Evolutionary conservation across 2,888 invertebrate species (phyloP).

Genomic region (Hirtodrosophila confusa): DNA sequence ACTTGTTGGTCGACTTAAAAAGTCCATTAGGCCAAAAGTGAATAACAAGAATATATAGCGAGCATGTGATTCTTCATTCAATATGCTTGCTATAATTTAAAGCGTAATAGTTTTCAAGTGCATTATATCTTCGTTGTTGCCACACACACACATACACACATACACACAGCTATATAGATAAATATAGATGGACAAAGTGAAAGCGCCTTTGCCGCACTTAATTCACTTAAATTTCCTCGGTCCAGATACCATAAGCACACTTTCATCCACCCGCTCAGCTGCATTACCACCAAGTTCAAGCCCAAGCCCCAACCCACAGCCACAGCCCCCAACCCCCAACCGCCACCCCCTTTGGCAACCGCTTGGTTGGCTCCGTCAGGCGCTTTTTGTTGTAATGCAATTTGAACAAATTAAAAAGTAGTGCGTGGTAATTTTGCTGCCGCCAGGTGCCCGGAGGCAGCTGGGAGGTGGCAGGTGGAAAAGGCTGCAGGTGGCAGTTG

Average conservation of each 20-base stretch:
- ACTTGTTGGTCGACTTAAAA: too few species aligned
- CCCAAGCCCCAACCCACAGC: background rate
- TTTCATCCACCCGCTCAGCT: constrained; percentile 15
- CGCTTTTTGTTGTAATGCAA: constrained; percentile 57
- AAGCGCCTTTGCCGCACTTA: constrained; percentile 51
- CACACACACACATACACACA: constrained; percentile 1
- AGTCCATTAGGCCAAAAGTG: too few species aligned
- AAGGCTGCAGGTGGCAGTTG: background rate
- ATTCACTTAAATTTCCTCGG: constrained; percentile 62
- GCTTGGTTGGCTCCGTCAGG: constrained; percentile 14
- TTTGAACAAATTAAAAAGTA: constrained; percentile 75
- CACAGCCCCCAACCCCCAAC: background rate
- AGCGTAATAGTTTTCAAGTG: constrained; percentile 1
- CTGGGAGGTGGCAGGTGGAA: background rate
- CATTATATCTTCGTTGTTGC: background rate
- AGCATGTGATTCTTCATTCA: too few species aligned
- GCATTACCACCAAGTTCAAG: background rate
- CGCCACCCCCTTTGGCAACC: background rate
- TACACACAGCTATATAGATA: background rate
- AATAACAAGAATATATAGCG: too few species aligned
- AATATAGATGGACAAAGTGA: constrained; percentile 1
- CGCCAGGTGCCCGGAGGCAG: constrained; percentile 16
- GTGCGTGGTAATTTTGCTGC: constrained; percentile 54
- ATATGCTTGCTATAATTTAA: background rate
- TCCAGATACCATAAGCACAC: constrained; percentile 34